These are phyloP conservation scores for Ranitomeya variabilis DNA, from an alignment of 2,113 vertebrate genomes.

Conservation along the genomic window DNA sequence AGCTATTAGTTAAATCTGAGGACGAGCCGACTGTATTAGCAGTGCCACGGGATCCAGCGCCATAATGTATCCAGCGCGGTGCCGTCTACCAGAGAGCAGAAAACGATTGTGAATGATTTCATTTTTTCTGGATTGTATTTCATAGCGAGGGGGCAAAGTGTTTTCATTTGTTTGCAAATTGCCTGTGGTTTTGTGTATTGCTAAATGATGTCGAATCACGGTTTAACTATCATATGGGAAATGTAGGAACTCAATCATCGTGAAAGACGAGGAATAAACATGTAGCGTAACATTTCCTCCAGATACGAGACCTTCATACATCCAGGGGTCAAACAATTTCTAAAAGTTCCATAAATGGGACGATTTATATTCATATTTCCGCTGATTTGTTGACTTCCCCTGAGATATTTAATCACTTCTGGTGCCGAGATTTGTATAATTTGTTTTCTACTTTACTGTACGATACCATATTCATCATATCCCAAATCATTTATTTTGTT, in stretches of 20 bases:
- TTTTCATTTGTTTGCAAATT: slow-evolving; percentile 42
- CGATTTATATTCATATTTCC: background rate
- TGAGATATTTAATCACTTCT: background rate
- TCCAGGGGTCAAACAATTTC: background rate
- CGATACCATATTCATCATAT: background rate
- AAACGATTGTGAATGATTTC: slow-evolving; percentile 18
- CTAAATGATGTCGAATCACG: slow-evolving; percentile 10
- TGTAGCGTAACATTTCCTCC: slow-evolving; percentile 1
- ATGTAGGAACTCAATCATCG: slow-evolving; percentile 18
- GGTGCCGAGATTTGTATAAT: background rate
- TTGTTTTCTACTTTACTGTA: background rate
- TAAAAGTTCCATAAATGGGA: background rate
- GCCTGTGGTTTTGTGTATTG: slow-evolving; percentile 41
- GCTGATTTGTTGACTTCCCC: background rate
- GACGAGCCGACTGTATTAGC: background rate
- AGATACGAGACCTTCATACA: background rate
- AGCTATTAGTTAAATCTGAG: slow-evolving; percentile 36
- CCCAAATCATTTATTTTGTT: background rate
- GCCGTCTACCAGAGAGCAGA: background rate
- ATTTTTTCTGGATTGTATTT: slow-evolving; percentile 28
- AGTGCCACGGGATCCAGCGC: background rate
- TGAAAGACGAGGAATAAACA: background rate
- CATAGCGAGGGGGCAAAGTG: slow-evolving; percentile 9
- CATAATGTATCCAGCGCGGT: background rate
- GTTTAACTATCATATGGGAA: background rate